Percentiles rank a stretch among this genome's conserved stretches.
These are phyloP conservation scores for Penaeus monodon DNA, from an alignment of 2,888 invertebrate species.

Conservation along the genomic window DNA sequence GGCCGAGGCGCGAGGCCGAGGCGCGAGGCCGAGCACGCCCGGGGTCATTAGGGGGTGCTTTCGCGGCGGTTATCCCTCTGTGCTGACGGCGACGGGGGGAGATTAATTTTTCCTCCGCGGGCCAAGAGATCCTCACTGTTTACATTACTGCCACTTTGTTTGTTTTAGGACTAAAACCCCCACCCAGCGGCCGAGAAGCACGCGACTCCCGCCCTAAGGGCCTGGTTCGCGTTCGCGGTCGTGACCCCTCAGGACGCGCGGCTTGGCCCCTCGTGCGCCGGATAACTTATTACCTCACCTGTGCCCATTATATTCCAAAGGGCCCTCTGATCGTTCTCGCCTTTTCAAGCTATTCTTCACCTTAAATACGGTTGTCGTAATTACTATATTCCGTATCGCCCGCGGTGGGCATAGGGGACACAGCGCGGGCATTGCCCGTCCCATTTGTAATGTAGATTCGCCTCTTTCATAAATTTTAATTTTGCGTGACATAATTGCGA, in stretches of 20 bases:
- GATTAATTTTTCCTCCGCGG: conserved; percentile 38
- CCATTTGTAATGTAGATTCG: conserved; percentile 51
- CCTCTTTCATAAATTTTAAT: conserved; percentile 40
- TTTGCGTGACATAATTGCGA: conserved; percentile 48
- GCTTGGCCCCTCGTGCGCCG: conserved; percentile 26
- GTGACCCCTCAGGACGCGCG: background rate
- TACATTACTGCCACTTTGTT: conserved; percentile 49
- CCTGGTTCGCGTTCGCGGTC: background rate
- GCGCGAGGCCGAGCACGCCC: background rate
- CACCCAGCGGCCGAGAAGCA: background rate
- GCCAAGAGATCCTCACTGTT: conserved; percentile 39
- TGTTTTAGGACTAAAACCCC: conserved; percentile 33
- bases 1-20: background rate
- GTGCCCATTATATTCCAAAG: conserved; percentile 57
- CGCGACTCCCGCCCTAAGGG: background rate
- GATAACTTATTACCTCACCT: conserved; percentile 55
- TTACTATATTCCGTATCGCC: conserved; percentile 50
- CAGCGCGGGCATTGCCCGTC: conserved; percentile 32
- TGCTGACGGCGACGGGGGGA: conserved; percentile 23
- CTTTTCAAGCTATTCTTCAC: conserved; percentile 49
- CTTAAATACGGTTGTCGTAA: conserved; percentile 38
- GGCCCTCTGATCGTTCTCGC: conserved; percentile 52
- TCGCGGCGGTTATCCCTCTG: background rate
- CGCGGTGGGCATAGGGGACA: conserved; percentile 26
- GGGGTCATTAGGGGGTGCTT: conserved; percentile 11